phyloP scores from a whole-genome alignment of 2,113 vertebrate species.

The Pithys albifrons region DNA sequence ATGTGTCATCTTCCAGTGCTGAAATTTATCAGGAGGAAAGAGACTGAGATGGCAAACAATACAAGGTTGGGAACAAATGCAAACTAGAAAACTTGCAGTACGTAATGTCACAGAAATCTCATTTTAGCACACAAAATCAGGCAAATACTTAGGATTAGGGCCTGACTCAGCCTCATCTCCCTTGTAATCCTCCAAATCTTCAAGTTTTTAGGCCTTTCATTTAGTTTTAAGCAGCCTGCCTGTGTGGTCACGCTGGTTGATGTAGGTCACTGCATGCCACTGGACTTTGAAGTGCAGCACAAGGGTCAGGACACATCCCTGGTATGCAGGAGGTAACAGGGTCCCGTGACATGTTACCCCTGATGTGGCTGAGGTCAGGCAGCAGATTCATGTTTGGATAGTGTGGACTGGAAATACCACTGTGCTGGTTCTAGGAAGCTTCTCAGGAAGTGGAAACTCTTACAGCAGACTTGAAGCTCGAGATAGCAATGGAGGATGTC shows the following conservation, averaged over 20 bases:
- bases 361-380: background rate
- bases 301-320: rapidly evolving
- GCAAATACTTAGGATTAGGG: slow-evolving; percentile 48
- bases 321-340: rapidly evolving
- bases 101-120: background rate
- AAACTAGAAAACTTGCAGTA: background rate
- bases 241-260: background rate
- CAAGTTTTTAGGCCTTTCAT: slow-evolving; percentile 44
- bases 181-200: slow-evolving; percentile 58
- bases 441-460: slow-evolving; percentile 5
- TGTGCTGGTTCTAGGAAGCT: background rate
- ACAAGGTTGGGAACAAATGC: background rate
- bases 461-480: background rate
- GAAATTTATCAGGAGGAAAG: background rate
- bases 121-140: slow-evolving; percentile 8
- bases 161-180: slow-evolving; percentile 34
- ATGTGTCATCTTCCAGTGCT: background rate
- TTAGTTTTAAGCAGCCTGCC: slow-evolving; percentile 21
- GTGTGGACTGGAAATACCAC: background rate
- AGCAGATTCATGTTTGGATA: background rate
- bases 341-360: rapidly evolving
- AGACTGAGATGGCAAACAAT: background rate
- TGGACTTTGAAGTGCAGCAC: rapidly evolving
- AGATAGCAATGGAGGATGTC: background rate
- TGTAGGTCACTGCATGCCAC: background rate